Conservation (phyloP, 2,113 vertebrate species). For the Cariama cristata region DNA sequence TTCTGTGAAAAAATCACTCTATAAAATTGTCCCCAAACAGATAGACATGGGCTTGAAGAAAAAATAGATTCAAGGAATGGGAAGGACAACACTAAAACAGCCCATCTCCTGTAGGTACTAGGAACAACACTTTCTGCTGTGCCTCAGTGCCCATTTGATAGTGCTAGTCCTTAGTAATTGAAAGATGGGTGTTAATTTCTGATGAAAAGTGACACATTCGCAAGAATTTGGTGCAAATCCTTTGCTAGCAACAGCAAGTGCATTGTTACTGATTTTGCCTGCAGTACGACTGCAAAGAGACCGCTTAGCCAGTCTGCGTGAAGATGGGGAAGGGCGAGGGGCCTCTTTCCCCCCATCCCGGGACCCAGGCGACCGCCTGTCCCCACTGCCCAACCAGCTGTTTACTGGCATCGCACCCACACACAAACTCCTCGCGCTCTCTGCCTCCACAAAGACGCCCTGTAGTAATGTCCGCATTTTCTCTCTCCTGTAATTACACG, state of each 20-base stretch:
- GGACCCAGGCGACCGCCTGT: accelerated
- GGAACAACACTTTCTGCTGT: not conserved
- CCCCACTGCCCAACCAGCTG: not conserved
- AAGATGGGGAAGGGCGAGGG: not conserved
- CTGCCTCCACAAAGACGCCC: not conserved
- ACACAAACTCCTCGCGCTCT: not conserved
- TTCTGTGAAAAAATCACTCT: not conserved
- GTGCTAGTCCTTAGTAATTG: not conserved
- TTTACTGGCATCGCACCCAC: not conserved
- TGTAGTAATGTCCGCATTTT: not conserved
- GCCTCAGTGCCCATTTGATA: accelerated
- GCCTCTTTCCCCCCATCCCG: accelerated
- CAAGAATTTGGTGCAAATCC: not conserved
- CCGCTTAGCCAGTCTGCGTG: not conserved
- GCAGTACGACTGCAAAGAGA: accelerated
- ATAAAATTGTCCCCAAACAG: not conserved
- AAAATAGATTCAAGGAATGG: not conserved
- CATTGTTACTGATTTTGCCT: not conserved
- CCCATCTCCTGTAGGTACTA: not conserved
- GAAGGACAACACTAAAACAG: not conserved
- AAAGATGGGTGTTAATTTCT: not conserved
- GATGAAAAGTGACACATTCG: not conserved
- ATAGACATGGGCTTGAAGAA: not conserved
- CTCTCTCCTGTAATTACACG: not conserved
- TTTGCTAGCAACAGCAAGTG: accelerated